Evolutionary conservation across 1,140 invertebrate genomes (phyloP).

Genomic region (Pentalonia nigronervosa): DNA sequence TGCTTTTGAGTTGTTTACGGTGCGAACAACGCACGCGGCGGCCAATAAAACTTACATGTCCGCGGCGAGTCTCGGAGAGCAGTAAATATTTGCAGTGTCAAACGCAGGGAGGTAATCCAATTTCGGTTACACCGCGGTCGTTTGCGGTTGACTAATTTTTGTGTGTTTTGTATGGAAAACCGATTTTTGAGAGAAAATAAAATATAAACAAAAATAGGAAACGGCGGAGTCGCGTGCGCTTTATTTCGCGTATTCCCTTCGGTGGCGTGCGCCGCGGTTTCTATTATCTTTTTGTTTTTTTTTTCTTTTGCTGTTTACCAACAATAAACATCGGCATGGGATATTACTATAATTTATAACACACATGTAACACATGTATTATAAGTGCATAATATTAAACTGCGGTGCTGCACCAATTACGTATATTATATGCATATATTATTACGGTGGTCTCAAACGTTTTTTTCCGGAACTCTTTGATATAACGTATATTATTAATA

Average conservation of each 20-base stretch:
- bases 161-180: conserved; percentile 33
- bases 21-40: neutral
- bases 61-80: neutral
- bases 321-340: neutral
- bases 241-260: neutral
- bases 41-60: neutral
- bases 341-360: neutral
- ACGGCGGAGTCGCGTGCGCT: neutral
- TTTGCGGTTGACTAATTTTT: conserved; percentile 53
- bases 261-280: neutral
- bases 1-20: conserved; percentile 56
- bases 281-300: neutral
- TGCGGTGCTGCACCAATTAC: neutral
- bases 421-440: neutral
- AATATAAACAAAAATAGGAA: neutral
- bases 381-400: neutral
- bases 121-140: neutral
- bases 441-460: neutral
- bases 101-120: conserved; percentile 44
- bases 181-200: neutral
- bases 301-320: neutral
- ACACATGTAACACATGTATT: neutral
- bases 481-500: neutral
- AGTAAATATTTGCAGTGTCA: conserved; percentile 58
- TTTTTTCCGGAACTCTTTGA: neutral